Base-by-base conservation (phyloP, 2,888 invertebrate genomes). In the Chaitophorus viminalis region DNA sequence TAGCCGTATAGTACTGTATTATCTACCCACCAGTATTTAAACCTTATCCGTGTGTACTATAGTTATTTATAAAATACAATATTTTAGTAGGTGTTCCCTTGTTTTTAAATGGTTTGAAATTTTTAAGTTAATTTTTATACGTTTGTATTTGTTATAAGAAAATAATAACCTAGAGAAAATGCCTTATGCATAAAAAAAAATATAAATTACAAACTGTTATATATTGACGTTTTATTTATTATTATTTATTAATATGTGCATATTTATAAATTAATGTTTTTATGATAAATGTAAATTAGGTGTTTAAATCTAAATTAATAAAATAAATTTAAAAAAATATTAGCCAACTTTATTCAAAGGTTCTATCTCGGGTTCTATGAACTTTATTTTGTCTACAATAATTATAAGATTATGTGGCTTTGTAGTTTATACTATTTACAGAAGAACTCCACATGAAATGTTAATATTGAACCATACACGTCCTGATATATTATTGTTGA, bases 11-110 rank as follows among this genome's bases (percentile, higher is more conserved):
- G 39, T 52, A 18, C 14, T 60, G 33, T 46, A 82, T 82, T 82
- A 52, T 76, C 65, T 76, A 46, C 60, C 75, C 75, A 84, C 65
- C 46, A 84, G 75, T 65, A 84, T 75, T 60, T 83, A 46, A 84
- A 65, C 39, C 25, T 36, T 82, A 74, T 83, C 65, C 83, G 76
- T 39, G 65, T 39, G 46, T 65, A 5, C 36, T 83, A 39, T 83
- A 74, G 21, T 60, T 75, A n/a, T 39, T 74, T 39, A 52, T 72
- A 17, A 72, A 82, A 31, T 39, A 75, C 29, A 74, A 82, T 83
- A 75, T 83, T 60, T 75, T 68, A 33, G 52, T 72, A 72, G 52
- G 75, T 3, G 83, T 81, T 36, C 9, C 29, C 68, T 68, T 68
- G 36, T 75, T 84, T 65, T 76, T 76, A 46, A 84, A 84, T 65